These are phyloP conservation scores for Tribolium freemani DNA, from an alignment of 2,888 invertebrate species.

Conservation along the genomic window DNA sequence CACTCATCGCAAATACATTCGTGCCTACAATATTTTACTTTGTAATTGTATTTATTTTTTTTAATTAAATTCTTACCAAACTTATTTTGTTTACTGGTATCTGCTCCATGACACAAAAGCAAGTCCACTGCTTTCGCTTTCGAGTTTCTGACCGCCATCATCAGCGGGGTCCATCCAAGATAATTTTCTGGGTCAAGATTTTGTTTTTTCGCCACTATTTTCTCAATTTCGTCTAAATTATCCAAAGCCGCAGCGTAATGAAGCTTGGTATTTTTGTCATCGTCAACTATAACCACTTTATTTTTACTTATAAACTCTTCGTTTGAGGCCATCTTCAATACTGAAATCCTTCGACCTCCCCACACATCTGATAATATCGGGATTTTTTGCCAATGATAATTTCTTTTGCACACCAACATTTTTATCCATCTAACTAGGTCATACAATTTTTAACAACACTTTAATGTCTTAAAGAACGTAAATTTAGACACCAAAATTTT, in stretches of 20 bases:
- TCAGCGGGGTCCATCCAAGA: slow-evolving; percentile 66
- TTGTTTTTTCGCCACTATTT: slow-evolving; percentile 25
- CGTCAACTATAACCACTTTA: slow-evolving; percentile 54
- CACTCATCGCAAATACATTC: slow-evolving; percentile 61
- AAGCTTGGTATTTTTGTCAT: slow-evolving; percentile 61
- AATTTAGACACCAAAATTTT: no score
- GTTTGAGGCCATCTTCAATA: slow-evolving; percentile 26
- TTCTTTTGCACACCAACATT: no score
- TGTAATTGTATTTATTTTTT: not conserved
- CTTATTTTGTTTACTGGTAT: slow-evolving; percentile 61
- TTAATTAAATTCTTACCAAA: slow-evolving; percentile 57
- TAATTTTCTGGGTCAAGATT: slow-evolving; percentile 62
- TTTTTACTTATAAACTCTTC: slow-evolving; percentile 44
- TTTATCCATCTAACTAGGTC: no score
- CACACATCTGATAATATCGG: not conserved
- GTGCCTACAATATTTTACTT: slow-evolving; percentile 57
- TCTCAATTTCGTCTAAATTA: slow-evolving; percentile 48
- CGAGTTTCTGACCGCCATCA: slow-evolving; percentile 65
- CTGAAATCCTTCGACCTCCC: not conserved
- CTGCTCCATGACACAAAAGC: slow-evolving; percentile 60
- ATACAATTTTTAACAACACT: no score
- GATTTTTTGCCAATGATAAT: not conserved
- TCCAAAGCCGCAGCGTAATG: slow-evolving; percentile 61
- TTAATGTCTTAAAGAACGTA: no score
- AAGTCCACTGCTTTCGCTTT: slow-evolving; percentile 57